phyloP scores from a whole-genome alignment of 2,797 vertebrate species.

The Rhinichthys osculus region DNA sequence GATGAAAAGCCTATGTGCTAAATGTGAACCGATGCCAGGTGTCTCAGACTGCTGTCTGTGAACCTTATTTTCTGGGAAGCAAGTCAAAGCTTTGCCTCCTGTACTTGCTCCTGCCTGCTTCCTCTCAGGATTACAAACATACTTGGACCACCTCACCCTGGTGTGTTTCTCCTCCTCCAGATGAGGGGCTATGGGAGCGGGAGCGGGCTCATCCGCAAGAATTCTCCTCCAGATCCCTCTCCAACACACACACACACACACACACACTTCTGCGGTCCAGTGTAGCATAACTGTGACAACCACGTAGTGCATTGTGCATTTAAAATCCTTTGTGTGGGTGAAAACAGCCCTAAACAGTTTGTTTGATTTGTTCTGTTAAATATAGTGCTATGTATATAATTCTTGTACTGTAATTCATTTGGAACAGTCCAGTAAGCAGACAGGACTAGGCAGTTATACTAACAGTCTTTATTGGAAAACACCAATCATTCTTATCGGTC shows the following conservation, averaged over 20 bases:
- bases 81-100: slow-evolving; percentile 26
- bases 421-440: background rate
- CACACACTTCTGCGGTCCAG: background rate
- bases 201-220: slow-evolving; percentile 43
- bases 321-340: background rate
- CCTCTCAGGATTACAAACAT: slow-evolving; percentile 33
- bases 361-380: background rate
- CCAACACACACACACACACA: slow-evolving; percentile 21
- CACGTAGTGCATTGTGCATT: background rate
- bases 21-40: slow-evolving; percentile 13
- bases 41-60: slow-evolving; percentile 17
- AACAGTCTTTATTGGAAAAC: background rate
- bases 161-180: slow-evolving; percentile 58
- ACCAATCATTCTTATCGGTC: background rate
- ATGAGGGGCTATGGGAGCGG: slow-evolving; percentile 54
- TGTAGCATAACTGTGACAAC: slow-evolving; percentile 3
- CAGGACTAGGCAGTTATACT: too few species aligned
- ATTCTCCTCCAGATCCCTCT: slow-evolving; percentile 35
- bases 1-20: slow-evolving; percentile 38
- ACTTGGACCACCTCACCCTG: slow-evolving; percentile 29
- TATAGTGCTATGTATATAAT: background rate
- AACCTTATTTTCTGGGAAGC: slow-evolving; percentile 5
- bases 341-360: background rate
- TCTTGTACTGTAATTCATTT: background rate
- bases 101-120: slow-evolving; percentile 3